These are phyloP conservation scores for Neoniphon sammara DNA, from an alignment of 2,797 vertebrate species.

Conservation along the genomic window DNA sequence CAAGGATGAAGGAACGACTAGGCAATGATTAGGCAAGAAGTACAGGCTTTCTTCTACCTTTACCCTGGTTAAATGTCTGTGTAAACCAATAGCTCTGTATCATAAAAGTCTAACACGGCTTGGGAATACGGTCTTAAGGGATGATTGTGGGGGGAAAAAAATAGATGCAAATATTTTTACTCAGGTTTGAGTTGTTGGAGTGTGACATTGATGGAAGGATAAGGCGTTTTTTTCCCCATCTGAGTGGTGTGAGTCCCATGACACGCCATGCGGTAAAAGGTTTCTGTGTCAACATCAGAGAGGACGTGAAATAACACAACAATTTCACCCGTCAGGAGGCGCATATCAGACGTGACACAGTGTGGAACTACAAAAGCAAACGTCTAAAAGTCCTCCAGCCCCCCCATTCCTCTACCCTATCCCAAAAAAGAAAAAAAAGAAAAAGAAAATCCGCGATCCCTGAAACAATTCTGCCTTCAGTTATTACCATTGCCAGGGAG, in stretches of 20 bases:
- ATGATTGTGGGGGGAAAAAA: conserved; percentile 48
- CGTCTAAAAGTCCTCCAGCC: conserved; percentile 55
- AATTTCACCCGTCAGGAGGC: conserved; percentile 76
- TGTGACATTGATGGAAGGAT: conserved; percentile 79
- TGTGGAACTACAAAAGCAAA: conserved; percentile 77
- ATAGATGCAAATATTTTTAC: conserved; percentile 77
- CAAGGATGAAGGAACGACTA: conserved; percentile 50
- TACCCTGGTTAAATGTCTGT: conserved; percentile 48
- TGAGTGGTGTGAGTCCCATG: conserved; percentile 64
- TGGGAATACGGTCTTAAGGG: conserved; percentile 63
- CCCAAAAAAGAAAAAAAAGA: conserved; percentile 23
- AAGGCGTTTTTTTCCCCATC: conserved; percentile 52
- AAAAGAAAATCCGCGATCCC: conserved; percentile 47
- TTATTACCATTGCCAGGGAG: conserved; percentile 78
- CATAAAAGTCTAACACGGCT: conserved; percentile 60
- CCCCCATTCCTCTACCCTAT: conserved; percentile 47
- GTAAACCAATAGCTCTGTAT: conserved; percentile 70
- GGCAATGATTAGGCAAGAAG: conserved; percentile 38
- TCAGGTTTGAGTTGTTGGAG: conserved; percentile 67
- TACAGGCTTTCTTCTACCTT: conserved; percentile 34
- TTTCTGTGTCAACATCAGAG: conserved; percentile 82
- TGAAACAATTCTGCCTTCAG: conserved; percentile 72
- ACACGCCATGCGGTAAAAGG: conserved; percentile 77
- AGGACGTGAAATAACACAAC: conserved; percentile 78
- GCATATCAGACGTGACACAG: conserved; percentile 76